Evolutionary conservation across 2,888 invertebrate genomes (phyloP), one percentile per base, ranked within the genome.

Genomic region (Oeneis ivallda): DNA sequence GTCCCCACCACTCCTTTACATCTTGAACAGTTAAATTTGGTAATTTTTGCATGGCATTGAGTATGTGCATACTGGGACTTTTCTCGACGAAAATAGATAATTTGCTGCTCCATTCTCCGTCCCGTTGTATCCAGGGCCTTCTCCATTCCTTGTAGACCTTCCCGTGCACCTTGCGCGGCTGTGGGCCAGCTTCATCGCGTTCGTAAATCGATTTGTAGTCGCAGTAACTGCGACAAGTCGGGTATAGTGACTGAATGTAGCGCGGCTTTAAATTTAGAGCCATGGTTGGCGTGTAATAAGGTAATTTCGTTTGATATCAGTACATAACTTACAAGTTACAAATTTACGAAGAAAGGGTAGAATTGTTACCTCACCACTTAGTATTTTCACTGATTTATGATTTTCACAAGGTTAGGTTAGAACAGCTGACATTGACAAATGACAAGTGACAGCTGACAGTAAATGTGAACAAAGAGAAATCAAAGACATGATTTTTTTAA

Each of bases 111-210:
- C 93, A 93, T 74, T 93, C 92, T 1, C 92, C 93, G 0, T 93
- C 90, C 26, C 93, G 86, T 64, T 94, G 86, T 61, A 92, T 92
- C 86, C 93, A 93, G 0, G 93, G 93, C 56, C 89, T 93, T n/a
- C 94, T 88, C 95, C 95, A 95, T 57, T 93, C 86, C 41, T 94
- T 82, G 67, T 92, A 93, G 52, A 82, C 80, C 75, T 93, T 85
- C 6, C 90, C 92, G 60, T 85, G 76, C 0, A 88, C 79, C 50
- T 71, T 72, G 17, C 84, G 82, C 39, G 83, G 78, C 62, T 85
- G 80, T 39, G 71, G 70, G 8, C 86, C 86, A 68, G 85, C 87
- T 78, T 91, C 91, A 70, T 86, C 74, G 37, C 78, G 79, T 64
- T 90, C 83, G 71, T 91, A 90, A 69, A 82, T 81, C 0, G 86